phyloP scores from a whole-genome alignment of 1,140 invertebrate genomes.

The Drosophila teissieri region DNA sequence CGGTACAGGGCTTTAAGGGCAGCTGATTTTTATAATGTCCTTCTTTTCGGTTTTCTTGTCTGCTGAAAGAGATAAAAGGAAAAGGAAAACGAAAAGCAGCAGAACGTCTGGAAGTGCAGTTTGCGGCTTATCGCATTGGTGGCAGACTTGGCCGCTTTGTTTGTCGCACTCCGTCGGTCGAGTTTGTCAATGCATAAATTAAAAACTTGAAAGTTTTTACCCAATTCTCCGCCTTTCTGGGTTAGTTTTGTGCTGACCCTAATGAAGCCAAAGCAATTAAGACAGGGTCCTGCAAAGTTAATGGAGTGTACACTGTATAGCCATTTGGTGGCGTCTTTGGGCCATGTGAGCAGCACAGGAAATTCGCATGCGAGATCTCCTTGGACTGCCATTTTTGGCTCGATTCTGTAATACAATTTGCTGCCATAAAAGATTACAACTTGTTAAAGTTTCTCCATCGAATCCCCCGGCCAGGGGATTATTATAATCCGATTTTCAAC shows the following conservation, averaged over 20 bases:
- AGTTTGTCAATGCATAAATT: slow-evolving; percentile 82
- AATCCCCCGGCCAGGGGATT: slow-evolving; percentile 49
- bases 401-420: slow-evolving; percentile 58
- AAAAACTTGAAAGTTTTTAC: slow-evolving; percentile 63
- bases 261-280: slow-evolving; percentile 78
- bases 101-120: slow-evolving; percentile 31
- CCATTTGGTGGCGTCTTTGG: slow-evolving; percentile 7
- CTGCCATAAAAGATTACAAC: slow-evolving; percentile 64
- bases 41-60: slow-evolving; percentile 13
- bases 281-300: slow-evolving; percentile 38
- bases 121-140: slow-evolving; percentile 50
- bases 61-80: neutral
- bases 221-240: slow-evolving; percentile 39
- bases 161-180: slow-evolving; percentile 40
- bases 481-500: slow-evolving; percentile 77
- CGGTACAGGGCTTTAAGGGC: slow-evolving; percentile 10
- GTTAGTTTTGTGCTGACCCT: slow-evolving; percentile 44
- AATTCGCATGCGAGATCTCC: slow-evolving; percentile 21
- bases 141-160: slow-evolving; percentile 52
- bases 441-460: slow-evolving; percentile 51
- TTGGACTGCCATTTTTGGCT: neutral
- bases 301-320: slow-evolving; percentile 30
- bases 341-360: slow-evolving; percentile 24
- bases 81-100: too few relatives aligned
- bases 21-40: slow-evolving; percentile 9